phyloP scores from a whole-genome alignment of 2,113 vertebrate genomes.

The Benitochromis conjunctus region DNA sequence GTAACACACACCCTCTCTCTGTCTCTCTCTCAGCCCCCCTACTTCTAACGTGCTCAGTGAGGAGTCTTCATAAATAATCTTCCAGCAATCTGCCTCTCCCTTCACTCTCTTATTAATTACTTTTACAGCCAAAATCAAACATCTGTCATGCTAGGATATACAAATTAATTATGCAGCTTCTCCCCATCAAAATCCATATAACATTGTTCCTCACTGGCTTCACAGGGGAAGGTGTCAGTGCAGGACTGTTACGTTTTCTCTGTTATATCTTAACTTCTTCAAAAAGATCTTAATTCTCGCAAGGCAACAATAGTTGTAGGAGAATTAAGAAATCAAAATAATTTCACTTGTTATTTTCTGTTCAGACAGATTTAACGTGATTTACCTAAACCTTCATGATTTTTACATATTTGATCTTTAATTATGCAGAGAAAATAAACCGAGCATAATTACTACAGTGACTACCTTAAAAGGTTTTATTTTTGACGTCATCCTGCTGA shows the following conservation, averaged over 20 bases:
- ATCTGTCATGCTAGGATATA: constrained; percentile 79
- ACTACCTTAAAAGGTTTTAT: not conserved
- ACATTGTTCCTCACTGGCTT: constrained; percentile 21
- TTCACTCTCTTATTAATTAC: constrained; percentile 77
- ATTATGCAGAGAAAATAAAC: not conserved
- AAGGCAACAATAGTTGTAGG: not conserved
- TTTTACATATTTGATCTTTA: not conserved
- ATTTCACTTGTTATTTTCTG: not conserved
- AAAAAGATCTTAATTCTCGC: not conserved
- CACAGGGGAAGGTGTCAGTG: not conserved
- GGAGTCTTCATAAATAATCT: constrained; percentile 82
- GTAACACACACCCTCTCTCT: too few relatives aligned
- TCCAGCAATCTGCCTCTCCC: constrained; percentile 77
- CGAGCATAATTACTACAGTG: not conserved
- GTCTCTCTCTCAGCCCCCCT: not conserved
- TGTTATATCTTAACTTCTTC: not conserved
- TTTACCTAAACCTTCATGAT: not conserved
- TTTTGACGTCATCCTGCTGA: not conserved
- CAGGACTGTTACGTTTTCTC: not conserved
- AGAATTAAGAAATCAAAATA: not conserved
- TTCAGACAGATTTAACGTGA: not conserved
- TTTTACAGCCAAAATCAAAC: constrained; percentile 81
- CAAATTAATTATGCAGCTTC: constrained; percentile 82
- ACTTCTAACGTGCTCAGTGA: constrained; percentile 48
- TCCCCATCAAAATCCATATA: constrained; percentile 65